Evolutionary conservation across 2,888 invertebrate genomes (phyloP).

Genomic region (Chloroclystis v-ata): DNA sequence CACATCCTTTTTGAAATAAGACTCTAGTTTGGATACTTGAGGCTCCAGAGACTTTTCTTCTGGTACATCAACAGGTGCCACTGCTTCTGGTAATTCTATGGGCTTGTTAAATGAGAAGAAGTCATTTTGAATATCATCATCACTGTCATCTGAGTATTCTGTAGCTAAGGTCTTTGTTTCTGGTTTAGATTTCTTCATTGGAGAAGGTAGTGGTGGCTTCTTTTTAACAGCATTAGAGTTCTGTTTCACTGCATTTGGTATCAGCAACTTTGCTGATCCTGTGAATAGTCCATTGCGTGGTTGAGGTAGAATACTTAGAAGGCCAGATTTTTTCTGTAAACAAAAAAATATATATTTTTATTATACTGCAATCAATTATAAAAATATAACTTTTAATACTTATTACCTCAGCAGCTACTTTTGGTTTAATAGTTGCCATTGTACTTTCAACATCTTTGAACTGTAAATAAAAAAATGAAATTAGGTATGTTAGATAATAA

Average conservation of each 20-base stretch:
- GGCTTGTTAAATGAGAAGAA: conserved; percentile 76
- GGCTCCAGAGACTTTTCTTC: conserved; percentile 19
- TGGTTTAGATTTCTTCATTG: conserved; percentile 41
- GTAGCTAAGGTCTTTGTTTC: conserved; percentile 37
- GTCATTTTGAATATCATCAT: conserved; percentile 72
- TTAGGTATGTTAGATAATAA: background rate
- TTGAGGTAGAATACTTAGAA: conserved; percentile 83
- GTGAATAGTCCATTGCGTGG: conserved; percentile 74
- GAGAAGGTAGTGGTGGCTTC: conserved; percentile 36
- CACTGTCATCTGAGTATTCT: conserved; percentile 67
- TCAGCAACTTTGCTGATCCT: conserved; percentile 49
- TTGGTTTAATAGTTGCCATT: conserved; percentile 58
- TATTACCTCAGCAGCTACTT: conserved; percentile 70
- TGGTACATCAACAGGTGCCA: conserved; percentile 52
- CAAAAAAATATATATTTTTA: background rate
- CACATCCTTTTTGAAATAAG: conserved; percentile 58
- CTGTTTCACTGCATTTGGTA: conserved; percentile 69
- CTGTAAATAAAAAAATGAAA: conserved; percentile 50
- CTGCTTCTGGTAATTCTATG: conserved; percentile 54
- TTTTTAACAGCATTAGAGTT: conserved; percentile 46
- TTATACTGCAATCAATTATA: no score
- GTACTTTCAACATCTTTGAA: conserved; percentile 79
- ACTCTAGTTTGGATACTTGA: conserved; percentile 49
- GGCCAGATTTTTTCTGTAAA: conserved; percentile 79
- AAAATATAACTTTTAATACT: conserved; percentile 11